Evolutionary conservation across 2,888 invertebrate genomes (phyloP), one percentile per base, ranked within the genome.

Genomic region (Hartigia nigra): DNA sequence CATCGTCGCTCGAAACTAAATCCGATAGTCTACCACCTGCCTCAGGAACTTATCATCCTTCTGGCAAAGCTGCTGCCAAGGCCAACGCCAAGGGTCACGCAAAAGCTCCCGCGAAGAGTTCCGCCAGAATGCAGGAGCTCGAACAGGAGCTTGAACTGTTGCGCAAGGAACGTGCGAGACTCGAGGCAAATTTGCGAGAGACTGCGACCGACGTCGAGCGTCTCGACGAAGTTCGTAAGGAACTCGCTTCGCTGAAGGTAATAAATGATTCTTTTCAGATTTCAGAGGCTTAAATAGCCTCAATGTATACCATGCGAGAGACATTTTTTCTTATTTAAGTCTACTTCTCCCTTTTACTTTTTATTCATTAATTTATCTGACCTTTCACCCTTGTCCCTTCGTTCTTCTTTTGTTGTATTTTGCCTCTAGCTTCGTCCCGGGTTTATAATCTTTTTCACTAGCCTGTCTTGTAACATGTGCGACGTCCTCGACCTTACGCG

Each of bases 141-240:
- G 95, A 95, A 81, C 93, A 93, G 77, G 96, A 96, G 89, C 93
- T 96, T 80, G 94, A 94, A 82, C 92, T 94, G 84, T 92, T 96
- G 78, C 93, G 95, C 85, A 93, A 93, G 79, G 96, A 96, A 91
- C 93, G 96, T 84, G 93, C 94, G 70, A 93, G 94, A 85, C 91
- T 96, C 85, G 96, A 96, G 94, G 95, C 96, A 87, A 88, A 84
- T 32, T 84, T 89, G 1, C 85, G 86, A 4, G 90, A 90, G 69
- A 86, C 86, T 4, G 83, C 86, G 23, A 82, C 80, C 77, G 88
- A 90, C 55, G 82, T 85, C 74, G 87, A 88, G 75, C 86, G 84
- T 78, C 85, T 90, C 78, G 90, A 90, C 75, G 90, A 92, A 80
- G 86, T 92, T 69, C 88, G 88, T 12, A 82, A 84, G 70, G 92